A percentile compares a stretch with the other conserved stretches of the same genome.
phyloP scores from a whole-genome alignment of 1,140 invertebrate species.

The Drosophila sturtevanti region DNA sequence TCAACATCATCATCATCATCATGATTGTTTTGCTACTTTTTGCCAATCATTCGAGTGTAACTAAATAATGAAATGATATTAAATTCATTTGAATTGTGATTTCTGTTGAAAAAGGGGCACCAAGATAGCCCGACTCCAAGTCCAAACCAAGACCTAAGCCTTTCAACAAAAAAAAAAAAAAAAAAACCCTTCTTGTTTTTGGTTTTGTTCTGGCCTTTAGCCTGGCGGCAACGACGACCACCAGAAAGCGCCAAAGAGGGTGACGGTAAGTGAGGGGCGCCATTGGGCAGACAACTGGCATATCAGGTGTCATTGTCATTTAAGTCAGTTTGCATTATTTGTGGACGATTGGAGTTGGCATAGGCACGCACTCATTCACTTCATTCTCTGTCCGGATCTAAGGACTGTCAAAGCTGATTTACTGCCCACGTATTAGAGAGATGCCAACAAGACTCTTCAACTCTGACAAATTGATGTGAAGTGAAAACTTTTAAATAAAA shows the following conservation, averaged over 20 bases:
- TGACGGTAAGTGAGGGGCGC: neutral
- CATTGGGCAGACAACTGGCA: constrained; percentile 45
- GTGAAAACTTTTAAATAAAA: neutral
- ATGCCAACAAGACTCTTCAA: neutral
- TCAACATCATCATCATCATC: constrained; percentile 16
- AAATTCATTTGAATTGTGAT: constrained; percentile 83
- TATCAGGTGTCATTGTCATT: constrained; percentile 83
- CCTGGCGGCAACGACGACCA: constrained; percentile 64
- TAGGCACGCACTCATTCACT: constrained; percentile 39
- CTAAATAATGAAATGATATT: constrained; percentile 83
- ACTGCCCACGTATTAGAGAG: constrained; percentile 22
- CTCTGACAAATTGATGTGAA: constrained; percentile 1
- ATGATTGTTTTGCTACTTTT: constrained; percentile 64
- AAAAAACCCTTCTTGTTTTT: constrained; percentile 44
- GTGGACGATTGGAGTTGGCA: constrained; percentile 73
- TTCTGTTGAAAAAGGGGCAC: constrained; percentile 75
- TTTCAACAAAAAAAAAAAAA: too few species aligned
- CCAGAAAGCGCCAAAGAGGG: constrained; percentile 50
- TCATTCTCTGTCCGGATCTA: constrained; percentile 14
- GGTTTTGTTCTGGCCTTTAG: constrained; percentile 15
- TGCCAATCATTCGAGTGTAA: constrained; percentile 81
- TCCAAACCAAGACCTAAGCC: constrained; percentile 27
- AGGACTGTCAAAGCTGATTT: constrained; percentile 50
- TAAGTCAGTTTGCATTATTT: constrained; percentile 79
- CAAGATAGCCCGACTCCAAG: constrained; percentile 18